Evolutionary conservation across 1,140 invertebrate genomes (phyloP), one percentile per base, ranked within the genome.

Genomic region (Megalonaias nervosa): DNA sequence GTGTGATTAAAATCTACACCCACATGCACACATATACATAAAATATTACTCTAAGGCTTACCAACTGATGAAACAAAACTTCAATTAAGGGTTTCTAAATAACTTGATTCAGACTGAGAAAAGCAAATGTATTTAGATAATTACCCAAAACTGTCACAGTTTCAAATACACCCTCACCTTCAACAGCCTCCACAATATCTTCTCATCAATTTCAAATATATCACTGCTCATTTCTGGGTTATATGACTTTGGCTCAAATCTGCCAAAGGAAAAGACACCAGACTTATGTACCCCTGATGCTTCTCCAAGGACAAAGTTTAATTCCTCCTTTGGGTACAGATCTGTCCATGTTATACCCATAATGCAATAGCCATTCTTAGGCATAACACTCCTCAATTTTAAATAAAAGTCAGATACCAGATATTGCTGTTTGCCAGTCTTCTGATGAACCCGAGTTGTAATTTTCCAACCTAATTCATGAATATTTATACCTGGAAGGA

Each of bases 221-320:
- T 85, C 83, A 64, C 60, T 56, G 15, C 81, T 72, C 61, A 60
- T 75, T 17, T 74, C 74, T 23, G 73, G 67, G 55, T 81, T 60
- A 73, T 67, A 85, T 16, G 56, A n/a, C 55, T 78, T 83, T 11
- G 85, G 80, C 68, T 87, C 85, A 83, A 80, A 85, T 59, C 85
- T 67, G 5, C 87, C 87, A 83, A 88, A 87, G 64, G 85, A 84
- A 61, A 88, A 81, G 19, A 84, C 77, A 19, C 75, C 86, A 31
- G 81, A 65, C 55, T 75, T 80, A 14, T 82, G 76, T 5, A 57
- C 31, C 57, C 75, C 61, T 5, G 82, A 85, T 15, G 84, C 80
- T 78, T 88, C 85, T 14, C 87, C 87, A 62, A 88, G 83, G 19
- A 85, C 84, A 86, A 87, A 88, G 58, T 88, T 88, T 70, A 84